phyloP scores from a whole-genome alignment of 2,113 vertebrate species.

The Piaya cayana region DNA sequence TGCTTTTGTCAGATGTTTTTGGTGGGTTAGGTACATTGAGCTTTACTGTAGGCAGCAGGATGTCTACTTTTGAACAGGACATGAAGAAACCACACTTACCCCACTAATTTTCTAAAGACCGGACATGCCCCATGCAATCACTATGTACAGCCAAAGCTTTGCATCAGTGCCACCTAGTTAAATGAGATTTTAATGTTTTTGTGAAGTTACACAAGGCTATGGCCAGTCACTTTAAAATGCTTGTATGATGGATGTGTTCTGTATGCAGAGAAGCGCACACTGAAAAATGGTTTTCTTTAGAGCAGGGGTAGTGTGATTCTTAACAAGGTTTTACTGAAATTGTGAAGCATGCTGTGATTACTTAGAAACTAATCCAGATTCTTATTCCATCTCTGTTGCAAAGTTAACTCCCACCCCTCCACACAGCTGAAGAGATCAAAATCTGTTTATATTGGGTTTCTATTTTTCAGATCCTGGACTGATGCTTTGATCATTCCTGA shows the following conservation, averaged over 20 bases:
- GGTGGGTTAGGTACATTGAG: neutral
- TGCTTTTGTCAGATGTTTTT: neutral
- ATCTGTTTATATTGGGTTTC: neutral
- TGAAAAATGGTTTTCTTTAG: slow-evolving; percentile 15
- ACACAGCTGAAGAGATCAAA: neutral
- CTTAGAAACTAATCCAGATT: slow-evolving; percentile 12
- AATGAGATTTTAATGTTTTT: neutral
- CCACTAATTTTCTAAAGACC: neutral
- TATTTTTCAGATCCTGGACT: neutral
- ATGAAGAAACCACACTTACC: neutral
- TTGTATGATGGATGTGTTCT: neutral
- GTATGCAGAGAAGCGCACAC: neutral
- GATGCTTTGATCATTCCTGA: neutral
- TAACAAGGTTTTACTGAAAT: neutral
- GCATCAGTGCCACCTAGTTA: neutral
- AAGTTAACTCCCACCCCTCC: neutral
- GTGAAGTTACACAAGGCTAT: neutral
- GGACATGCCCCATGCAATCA: neutral
- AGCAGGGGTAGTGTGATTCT: neutral
- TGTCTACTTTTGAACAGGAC: neutral
- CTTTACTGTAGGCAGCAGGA: neutral
- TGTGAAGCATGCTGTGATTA: neutral
- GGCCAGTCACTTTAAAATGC: neutral
- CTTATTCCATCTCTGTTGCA: neutral
- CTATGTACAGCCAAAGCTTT: neutral